Percentiles rank a stretch among this genome's conserved stretches.
Conservation (phyloP, 2,113 vertebrate genomes). For the Heterotis niloticus region DNA sequence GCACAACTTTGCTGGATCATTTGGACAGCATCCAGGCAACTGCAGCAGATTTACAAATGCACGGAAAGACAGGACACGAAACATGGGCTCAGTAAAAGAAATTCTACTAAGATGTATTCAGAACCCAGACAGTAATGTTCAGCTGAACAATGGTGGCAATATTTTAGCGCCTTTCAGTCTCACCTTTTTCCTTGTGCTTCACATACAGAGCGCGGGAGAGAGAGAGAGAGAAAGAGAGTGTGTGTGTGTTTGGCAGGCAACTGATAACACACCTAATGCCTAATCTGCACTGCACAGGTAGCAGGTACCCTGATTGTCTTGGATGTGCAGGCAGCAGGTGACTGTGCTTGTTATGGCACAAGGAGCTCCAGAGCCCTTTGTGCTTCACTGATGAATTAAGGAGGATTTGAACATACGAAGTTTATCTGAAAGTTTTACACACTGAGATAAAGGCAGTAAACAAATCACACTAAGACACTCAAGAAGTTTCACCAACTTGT, state of each 20-base stretch:
- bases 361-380: conserved; percentile 64
- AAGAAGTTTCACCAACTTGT: conserved; percentile 60
- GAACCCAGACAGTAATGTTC: conserved; percentile 58
- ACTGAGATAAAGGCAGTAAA: conserved; percentile 56
- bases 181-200: conserved; percentile 50
- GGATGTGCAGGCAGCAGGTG: conserved; percentile 65
- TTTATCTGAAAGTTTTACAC: conserved; percentile 50
- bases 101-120: conserved; percentile 41
- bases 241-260: conserved; percentile 50
- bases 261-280: conserved; percentile 64
- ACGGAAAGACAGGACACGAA: conserved; percentile 30
- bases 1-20: conserved; percentile 46
- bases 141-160: conserved; percentile 59
- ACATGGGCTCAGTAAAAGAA: conserved; percentile 46
- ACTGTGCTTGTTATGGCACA: conserved; percentile 64
- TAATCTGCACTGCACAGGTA: conserved; percentile 75
- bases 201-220: conserved; percentile 26
- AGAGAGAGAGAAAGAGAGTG: too few relatives aligned
- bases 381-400: conserved; percentile 70
- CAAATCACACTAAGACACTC: conserved; percentile 64
- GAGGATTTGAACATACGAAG: conserved; percentile 61
- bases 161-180: conserved; percentile 62
- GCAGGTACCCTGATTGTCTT: conserved; percentile 69
- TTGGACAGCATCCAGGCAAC: conserved; percentile 59
- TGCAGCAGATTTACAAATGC: conserved; percentile 36